Percentiles rank a stretch among this genome's conserved stretches.
These are phyloP conservation scores for Pyrochroa serraticornis DNA, from an alignment of 2,888 invertebrate genomes.

Conservation along the genomic window DNA sequence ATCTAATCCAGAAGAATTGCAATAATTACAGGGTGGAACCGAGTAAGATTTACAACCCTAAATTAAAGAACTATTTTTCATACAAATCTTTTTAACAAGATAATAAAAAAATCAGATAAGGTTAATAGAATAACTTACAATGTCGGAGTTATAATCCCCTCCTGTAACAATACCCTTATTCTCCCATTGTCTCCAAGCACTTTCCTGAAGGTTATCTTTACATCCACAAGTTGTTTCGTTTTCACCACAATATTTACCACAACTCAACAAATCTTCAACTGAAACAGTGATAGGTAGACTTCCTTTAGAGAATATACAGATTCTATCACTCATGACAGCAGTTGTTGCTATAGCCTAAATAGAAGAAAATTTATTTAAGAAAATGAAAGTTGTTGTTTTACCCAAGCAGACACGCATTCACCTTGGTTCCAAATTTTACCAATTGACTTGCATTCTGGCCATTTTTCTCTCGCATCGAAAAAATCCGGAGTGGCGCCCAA, in stretches of 20 bases:
- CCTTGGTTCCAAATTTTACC: conserved; percentile 64
- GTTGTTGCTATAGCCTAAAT: no score
- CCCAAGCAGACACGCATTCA: no score
- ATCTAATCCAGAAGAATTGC: background rate
- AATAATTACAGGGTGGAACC: background rate
- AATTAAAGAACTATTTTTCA: background rate
- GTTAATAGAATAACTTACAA: conserved; percentile 52
- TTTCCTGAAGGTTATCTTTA: conserved; percentile 77
- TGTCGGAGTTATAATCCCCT: conserved; percentile 71
- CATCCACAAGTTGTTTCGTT: conserved; percentile 61
- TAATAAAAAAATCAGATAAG: background rate
- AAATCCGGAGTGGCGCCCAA: conserved; percentile 64
- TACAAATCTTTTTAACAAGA: background rate
- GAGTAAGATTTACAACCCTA: conserved; percentile 3
- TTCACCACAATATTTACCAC: conserved; percentile 76
- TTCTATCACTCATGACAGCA: conserved; percentile 54
- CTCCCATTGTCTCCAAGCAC: conserved; percentile 85
- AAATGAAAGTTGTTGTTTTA: no score
- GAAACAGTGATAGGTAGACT: conserved; percentile 73
- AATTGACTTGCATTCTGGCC: conserved; percentile 82
- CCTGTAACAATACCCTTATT: conserved; percentile 83
- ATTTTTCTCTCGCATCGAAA: conserved; percentile 78
- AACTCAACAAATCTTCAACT: conserved; percentile 79
- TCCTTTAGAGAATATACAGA: conserved; percentile 78
- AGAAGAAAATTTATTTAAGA: no score